Evolutionary conservation across 92 coral and sea anemone genomes (phyloP).

Genomic region (Phenganax marumi): DNA sequence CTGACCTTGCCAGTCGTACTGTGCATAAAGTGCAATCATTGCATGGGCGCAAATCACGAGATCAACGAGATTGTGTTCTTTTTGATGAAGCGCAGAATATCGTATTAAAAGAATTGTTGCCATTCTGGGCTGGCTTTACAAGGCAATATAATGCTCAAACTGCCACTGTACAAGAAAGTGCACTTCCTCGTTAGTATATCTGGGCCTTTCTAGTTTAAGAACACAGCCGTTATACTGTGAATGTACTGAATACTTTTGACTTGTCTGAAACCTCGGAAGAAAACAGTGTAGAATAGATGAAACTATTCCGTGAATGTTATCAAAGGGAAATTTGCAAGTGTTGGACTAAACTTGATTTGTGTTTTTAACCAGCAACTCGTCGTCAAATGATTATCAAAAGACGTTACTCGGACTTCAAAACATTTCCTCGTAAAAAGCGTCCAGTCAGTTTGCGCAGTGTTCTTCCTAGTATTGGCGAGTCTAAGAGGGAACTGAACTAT

Average conservation of each 20-base stretch:
- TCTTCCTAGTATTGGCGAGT: conserved; percentile 70
- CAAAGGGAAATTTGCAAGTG: neutral
- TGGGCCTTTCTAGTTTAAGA: no score
- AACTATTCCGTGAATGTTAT: no score
- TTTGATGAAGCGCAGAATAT: conserved; percentile 94
- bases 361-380: conserved; percentile 64
- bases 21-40: conserved; percentile 86
- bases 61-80: conserved; percentile 76
- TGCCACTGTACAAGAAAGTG: conserved; percentile 52
- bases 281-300: no score
- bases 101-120: conserved; percentile 83
- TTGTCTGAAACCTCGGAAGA: no score
- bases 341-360: neutral
- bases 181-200: conserved; percentile 82
- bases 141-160: conserved; percentile 67
- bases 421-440: conserved; percentile 70
- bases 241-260: no score
- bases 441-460: conserved; percentile 69
- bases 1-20: conserved; percentile 85
- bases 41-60: conserved; percentile 74
- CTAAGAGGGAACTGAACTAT: conserved; percentile 73
- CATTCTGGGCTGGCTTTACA: conserved; percentile 97
- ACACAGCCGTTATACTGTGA: no score
- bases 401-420: conserved; percentile 82
- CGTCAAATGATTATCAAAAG: conserved; percentile 76